Evolutionary conservation across 2,888 invertebrate genomes (phyloP), one percentile per base, ranked within the genome.

Genomic region (Scelioninae gen. 2): DNA sequence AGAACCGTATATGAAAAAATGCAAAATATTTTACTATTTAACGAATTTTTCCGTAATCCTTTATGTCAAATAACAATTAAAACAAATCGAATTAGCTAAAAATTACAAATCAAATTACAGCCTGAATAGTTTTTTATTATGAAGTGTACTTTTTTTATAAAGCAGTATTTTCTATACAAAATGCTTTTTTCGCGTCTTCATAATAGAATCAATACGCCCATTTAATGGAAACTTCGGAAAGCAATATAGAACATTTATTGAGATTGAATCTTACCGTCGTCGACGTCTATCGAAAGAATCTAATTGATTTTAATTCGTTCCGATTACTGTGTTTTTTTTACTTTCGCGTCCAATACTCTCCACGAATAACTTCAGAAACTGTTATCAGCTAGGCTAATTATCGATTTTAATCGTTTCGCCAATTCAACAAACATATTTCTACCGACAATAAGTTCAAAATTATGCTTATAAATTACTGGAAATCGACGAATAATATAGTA

Each of bases 261-360:
- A 68, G 58, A 73, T 73, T 73, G 63, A 55, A 73, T 73, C 68
- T 65, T 48, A 67, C 58, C 57, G 39, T 68, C 25, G 58, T 53
- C 53, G 53, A 41, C 60, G 37, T 73, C 73, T 68, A 64, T 68
- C 68, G 68, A 68, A 63, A 68, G 68, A 68, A 68, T 68, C 63
- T 73, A 73, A 73, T 73, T 73, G 63, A 63, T 68, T 73, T 73
- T 68, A 73, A 73, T 73, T 68, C 63, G 45, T 39, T 63, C 37
- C 33, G 50, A 58, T 68, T 68, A 50, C 41, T 43, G 33, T 68
- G 58, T 57, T 28, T 57, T 50, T 37, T 43, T 13, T 52, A 7
- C 37, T 35, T 46, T 37, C 15, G 9, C 33, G 11, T 28, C 15
- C 28, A 46, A 19, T 41, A 43, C 39, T 11, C 39, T 52, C 39